A percentile compares a stretch with the other conserved stretches of the same genome.
Conservation (phyloP, 2,113 vertebrate species). For the Speoplatyrhinus poulsoni region DNA sequence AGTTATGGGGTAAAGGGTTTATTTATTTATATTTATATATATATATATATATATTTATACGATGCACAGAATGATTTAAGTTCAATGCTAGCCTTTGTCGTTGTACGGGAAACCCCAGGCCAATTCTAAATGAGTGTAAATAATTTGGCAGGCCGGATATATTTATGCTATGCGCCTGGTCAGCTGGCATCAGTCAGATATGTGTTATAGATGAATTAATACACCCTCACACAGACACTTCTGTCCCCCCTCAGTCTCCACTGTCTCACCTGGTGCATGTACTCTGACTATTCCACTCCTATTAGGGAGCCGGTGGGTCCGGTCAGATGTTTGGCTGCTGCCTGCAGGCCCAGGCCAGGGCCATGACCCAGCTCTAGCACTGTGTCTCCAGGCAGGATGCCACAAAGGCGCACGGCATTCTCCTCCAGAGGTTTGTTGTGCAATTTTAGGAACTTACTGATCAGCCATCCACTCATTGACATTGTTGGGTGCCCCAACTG, state of each 20-base stretch:
- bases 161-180: no score
- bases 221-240: no score
- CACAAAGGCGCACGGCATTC: constrained; percentile 61
- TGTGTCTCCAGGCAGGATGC: constrained; percentile 61
- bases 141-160: no score
- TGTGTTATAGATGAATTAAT: no score
- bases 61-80: neutral
- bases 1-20: neutral
- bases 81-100: neutral
- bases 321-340: constrained; percentile 58
- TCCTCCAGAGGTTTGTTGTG: constrained; percentile 64
- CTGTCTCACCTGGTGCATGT: constrained; percentile 69
- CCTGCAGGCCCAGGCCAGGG: constrained; percentile 64
- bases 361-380: constrained; percentile 76
- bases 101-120: no score
- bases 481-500: constrained; percentile 65
- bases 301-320: constrained; percentile 58
- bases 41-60: neutral
- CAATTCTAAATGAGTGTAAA: no score
- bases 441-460: constrained; percentile 46
- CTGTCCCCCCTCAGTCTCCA: neutral
- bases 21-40: neutral
- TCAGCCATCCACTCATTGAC: constrained; percentile 66
- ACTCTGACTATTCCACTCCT: constrained; percentile 74
- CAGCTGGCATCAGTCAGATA: no score